These are phyloP conservation scores for Cecropterus lyciades DNA, from an alignment of 1,140 invertebrate species.

Conservation along the genomic window DNA sequence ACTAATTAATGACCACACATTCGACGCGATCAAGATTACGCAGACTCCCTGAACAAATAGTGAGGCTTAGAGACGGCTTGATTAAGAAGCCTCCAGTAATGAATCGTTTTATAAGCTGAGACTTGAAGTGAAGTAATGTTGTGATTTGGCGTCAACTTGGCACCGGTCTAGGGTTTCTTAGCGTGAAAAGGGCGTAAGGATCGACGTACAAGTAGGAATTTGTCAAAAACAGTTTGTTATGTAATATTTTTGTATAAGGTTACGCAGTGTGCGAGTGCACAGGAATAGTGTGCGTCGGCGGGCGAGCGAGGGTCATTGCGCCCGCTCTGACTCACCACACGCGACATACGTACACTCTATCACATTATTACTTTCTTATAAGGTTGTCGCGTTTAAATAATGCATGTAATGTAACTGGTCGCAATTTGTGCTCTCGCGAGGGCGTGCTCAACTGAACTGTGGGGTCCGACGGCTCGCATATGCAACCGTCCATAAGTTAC, in stretches of 20 bases:
- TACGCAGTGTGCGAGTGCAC: conserved; percentile 57
- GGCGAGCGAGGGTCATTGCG: conserved; percentile 66
- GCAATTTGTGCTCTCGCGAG: conserved; percentile 68
- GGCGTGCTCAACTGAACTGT: conserved; percentile 41
- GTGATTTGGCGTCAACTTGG: conserved; percentile 15
- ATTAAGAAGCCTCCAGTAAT: conserved; percentile 25
- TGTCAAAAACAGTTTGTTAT: conserved; percentile 45
- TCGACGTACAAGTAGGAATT: conserved; percentile 8
- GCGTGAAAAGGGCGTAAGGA: conserved; percentile 15
- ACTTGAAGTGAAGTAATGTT: conserved; percentile 23
- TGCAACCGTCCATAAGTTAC: conserved; percentile 41
- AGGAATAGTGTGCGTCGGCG: conserved; percentile 68
- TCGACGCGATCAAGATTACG: conserved; percentile 34
- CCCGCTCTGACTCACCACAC: conserved; percentile 67
- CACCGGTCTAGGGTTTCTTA: conserved; percentile 10
- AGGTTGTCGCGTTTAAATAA: conserved; percentile 79
- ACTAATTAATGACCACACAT: conserved; percentile 37
- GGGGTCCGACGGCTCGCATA: conserved; percentile 36
- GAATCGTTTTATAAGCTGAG: conserved; percentile 18
- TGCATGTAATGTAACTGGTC: conserved; percentile 77
- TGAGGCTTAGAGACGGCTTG: conserved; percentile 20
- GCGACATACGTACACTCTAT: conserved; percentile 73
- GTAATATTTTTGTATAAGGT: conserved; percentile 62
- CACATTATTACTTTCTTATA: conserved; percentile 82
- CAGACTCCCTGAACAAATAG: conserved; percentile 25